These are phyloP conservation scores for Hyaena hyaena DNA, from an alignment of 2,113 vertebrate genomes.

Conservation along the genomic window DNA sequence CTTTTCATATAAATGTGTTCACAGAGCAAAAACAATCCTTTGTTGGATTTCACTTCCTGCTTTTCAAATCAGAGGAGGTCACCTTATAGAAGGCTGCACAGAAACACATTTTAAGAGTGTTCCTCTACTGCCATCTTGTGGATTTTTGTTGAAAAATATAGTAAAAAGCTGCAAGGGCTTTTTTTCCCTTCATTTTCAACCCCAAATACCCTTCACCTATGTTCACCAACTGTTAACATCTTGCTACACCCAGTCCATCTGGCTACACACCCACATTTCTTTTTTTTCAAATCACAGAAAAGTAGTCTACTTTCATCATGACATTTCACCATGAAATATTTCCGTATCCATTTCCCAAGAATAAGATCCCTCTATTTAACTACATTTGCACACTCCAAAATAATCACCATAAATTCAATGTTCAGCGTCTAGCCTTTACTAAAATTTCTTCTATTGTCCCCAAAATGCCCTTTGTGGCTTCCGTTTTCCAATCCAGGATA, in stretches of 20 bases:
- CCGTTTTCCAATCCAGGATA: neutral
- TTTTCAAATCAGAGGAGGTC: slow-evolving; percentile 62
- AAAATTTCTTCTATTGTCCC: neutral
- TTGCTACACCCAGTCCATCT: neutral
- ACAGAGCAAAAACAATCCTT: slow-evolving; percentile 44
- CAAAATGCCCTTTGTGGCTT: neutral
- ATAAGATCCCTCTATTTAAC: neutral
- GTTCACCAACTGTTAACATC: neutral
- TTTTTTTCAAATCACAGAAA: neutral
- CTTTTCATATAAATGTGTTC: slow-evolving; percentile 47
- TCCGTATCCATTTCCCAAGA: slow-evolving; percentile 1
- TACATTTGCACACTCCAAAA: neutral
- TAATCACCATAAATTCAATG: slow-evolving; percentile 14
- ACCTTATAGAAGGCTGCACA: neutral
- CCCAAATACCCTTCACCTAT: neutral
- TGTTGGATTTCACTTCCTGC: slow-evolving; percentile 47
- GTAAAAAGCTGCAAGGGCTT: neutral
- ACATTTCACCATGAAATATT: slow-evolving; percentile 24
- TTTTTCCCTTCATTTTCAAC: slow-evolving; percentile 31
- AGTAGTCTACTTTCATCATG: neutral
- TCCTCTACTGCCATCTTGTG: slow-evolving; percentile 77
- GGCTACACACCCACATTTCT: neutral
- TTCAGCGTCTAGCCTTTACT: neutral
- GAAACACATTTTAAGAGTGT: neutral
- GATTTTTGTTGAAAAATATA: slow-evolving; percentile 14